Conservation (phyloP, 2,113 vertebrate genomes). For the Nothobranchius furzeri region DNA sequence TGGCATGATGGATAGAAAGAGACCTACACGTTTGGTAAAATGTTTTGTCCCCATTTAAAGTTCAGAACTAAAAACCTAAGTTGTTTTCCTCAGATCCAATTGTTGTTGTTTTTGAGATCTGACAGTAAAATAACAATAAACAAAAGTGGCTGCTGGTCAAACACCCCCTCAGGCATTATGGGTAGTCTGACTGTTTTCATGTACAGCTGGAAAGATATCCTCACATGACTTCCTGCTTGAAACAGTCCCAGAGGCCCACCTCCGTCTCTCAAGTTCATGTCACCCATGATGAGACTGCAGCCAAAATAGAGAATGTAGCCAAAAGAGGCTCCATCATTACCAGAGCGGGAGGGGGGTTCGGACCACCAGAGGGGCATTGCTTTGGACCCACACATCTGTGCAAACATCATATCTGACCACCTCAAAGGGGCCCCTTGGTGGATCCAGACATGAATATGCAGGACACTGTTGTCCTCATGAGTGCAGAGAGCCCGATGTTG, state of each 20-base stretch:
- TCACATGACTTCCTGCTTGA: constrained; percentile 9
- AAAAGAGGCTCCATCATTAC: constrained; percentile 40
- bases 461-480: constrained; percentile 51
- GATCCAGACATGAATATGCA: constrained; percentile 54
- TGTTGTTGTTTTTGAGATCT: too few relatives aligned
- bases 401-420: constrained; percentile 74
- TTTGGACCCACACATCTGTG: constrained; percentile 77
- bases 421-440: constrained; percentile 55
- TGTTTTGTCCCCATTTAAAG: too few relatives aligned
- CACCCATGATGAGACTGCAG: constrained; percentile 42
- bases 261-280: constrained; percentile 53
- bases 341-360: constrained; percentile 29
- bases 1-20: too few relatives aligned
- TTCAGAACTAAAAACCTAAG: too few relatives aligned
- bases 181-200: constrained; percentile 12
- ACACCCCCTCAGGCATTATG: constrained; percentile 21
- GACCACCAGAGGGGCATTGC: constrained; percentile 53
- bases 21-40: too few relatives aligned
- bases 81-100: too few relatives aligned
- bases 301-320: constrained; percentile 6
- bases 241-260: constrained; percentile 25
- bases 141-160: background rate
- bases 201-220: constrained; percentile 38
- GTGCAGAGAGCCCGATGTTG: constrained; percentile 35
- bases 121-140: too few relatives aligned